phyloP scores from a whole-genome alignment of 2,888 invertebrate genomes.

The Himalopsyche tibetana region DNA sequence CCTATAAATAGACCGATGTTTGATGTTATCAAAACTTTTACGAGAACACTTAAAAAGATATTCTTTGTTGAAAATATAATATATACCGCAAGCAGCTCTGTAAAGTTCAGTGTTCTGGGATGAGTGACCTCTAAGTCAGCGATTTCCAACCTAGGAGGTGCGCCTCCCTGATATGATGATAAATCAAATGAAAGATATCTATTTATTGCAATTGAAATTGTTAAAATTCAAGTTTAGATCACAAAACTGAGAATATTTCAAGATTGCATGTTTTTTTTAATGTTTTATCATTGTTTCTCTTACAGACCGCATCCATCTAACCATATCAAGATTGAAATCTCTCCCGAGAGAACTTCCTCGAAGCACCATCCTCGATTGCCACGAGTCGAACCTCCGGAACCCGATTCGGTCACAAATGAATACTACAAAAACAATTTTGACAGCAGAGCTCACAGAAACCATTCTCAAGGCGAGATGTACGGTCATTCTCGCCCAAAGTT shows the following conservation, averaged over 20 bases:
- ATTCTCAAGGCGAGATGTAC: conserved; percentile 4
- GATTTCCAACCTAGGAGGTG: no score
- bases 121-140: no score
- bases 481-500: neutral
- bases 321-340: conserved; percentile 20
- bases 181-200: no score
- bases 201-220: no score
- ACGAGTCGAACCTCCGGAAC: neutral
- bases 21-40: neutral
- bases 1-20: conserved; percentile 24
- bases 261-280: no score
- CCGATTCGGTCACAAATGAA: neutral
- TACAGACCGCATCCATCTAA: conserved; percentile 19
- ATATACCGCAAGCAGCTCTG: no score
- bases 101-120: no score
- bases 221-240: no score
- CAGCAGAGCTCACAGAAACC: neutral
- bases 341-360: neutral
- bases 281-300: neutral
- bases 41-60: neutral
- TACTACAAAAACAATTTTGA: neutral
- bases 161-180: no score
- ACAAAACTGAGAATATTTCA: no score
- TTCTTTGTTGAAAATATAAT: neutral
- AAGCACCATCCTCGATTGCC: conserved; percentile 13